Evolutionary conservation across 2,797 vertebrate genomes (phyloP).

Genomic region (Rhodeus uyekii): DNA sequence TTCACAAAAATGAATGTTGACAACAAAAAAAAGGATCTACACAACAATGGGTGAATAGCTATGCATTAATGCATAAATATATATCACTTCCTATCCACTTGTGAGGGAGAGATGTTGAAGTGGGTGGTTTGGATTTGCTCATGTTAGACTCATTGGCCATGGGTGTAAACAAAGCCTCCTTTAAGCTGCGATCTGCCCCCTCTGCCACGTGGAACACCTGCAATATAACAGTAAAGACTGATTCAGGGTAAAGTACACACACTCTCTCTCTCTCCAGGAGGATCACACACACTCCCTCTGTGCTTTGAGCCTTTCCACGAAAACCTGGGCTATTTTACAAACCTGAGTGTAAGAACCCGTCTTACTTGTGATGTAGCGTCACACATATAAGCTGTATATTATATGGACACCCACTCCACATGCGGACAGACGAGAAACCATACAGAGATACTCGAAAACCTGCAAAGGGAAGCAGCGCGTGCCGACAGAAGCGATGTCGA

Average conservation of each 20-base stretch:
- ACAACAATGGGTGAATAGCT: neutral
- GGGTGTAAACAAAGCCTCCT: neutral
- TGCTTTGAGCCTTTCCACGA: no score
- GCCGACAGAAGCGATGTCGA: conserved; percentile 31
- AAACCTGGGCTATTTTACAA: neutral
- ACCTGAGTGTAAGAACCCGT: neutral
- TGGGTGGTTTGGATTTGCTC: neutral
- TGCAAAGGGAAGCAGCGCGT: neutral
- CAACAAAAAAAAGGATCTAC: neutral
- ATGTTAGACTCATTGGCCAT: neutral
- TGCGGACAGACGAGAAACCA: conserved; percentile 26
- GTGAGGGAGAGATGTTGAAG: neutral
- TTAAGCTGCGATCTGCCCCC: conserved; percentile 25
- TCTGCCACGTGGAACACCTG: conserved; percentile 49
- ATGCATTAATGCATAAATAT: neutral
- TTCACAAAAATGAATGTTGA: neutral
- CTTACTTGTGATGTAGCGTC: neutral
- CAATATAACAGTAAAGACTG: conserved; percentile 14
- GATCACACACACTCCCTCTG: neutral
- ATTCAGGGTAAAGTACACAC: neutral
- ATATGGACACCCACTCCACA: conserved; percentile 57
- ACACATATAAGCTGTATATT: neutral
- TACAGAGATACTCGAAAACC: conserved; percentile 23
- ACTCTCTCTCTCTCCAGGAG: neutral
- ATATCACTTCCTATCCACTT: no score